Evolutionary conservation across 1,140 invertebrate genomes (phyloP), one percentile per base, ranked within the genome.

Genomic region (Proctacanthus coquilletti): DNA sequence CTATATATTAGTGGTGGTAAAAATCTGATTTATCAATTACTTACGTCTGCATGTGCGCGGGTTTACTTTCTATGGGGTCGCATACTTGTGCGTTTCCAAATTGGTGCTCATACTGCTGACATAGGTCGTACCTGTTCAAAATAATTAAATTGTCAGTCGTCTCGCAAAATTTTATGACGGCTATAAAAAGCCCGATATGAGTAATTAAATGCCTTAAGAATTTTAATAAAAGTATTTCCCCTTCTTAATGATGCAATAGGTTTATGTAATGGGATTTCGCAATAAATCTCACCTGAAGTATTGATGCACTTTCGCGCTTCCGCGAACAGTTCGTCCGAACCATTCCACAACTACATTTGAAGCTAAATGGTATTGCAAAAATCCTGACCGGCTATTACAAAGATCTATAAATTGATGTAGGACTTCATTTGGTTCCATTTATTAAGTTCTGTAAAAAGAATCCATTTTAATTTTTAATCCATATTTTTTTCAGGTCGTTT

Each of bases 401-500:
- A 36, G 3, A 10, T 25, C 21, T 8, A 25, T 36, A 25, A 36
- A 36, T 18, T 36, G 6, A 4, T 9, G 10, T 21, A 36, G 13
- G 5, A 36, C 18, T 8, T 36, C 21, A 4, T 36, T 25, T 23
- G 18, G 10, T 23, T 25, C 35, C 21, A 36, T 36, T 36, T 13
- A 9, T 27, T 27, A 9, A 27, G 13, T 27, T 13, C 13, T 27
- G 23, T 27, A 13, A 36, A 21, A 25, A 19, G 34, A 19, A 30
- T 18, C 19, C 4, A 27, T 35, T 18, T 4, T 18, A 13, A 34
- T 27, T 8, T 37, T n/a, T 23, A 18, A n/a, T 21, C 8, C 4
- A 31, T 29, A 39, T 40, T 41, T 29, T 36, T 57, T 52, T 21
- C 43, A 60, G 56, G 34, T 57, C 44, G 52, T 42, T 62, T 62